Evolutionary conservation across 2,797 vertebrate genomes (phyloP).

Genomic region (Pygocentrus nattereri): DNA sequence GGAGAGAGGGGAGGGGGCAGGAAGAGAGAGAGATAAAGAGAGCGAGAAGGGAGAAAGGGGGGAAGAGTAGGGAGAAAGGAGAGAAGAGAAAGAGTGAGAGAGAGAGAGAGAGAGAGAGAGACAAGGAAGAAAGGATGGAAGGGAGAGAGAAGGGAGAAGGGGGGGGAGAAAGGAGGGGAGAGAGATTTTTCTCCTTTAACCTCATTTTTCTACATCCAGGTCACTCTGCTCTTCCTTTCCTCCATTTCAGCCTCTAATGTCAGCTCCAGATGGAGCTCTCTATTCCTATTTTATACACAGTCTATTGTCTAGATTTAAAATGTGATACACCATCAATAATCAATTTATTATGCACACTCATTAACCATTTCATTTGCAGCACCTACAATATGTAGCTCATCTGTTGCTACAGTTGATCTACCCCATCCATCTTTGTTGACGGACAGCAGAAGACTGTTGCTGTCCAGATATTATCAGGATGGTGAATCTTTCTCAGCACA

Average conservation of each 20-base stretch:
- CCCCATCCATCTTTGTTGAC: too few species aligned
- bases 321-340: too few species aligned
- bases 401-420: too few species aligned
- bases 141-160: constrained; percentile 42
- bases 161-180: neutral
- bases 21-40: too few species aligned
- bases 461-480: too few species aligned
- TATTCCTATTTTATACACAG: neutral
- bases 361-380: too few species aligned
- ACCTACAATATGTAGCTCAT: too few species aligned
- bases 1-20: too few species aligned
- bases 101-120: constrained; percentile 43
- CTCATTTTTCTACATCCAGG: constrained; percentile 27
- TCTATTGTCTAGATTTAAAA: neutral
- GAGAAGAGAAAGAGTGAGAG: neutral
- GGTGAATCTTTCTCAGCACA: too few species aligned
- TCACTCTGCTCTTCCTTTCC: constrained; percentile 15
- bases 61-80: neutral
- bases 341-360: too few species aligned
- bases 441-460: too few species aligned
- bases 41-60: too few species aligned
- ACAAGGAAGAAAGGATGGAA: constrained; percentile 32
- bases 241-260: neutral
- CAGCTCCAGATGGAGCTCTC: neutral
- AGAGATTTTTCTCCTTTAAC: constrained; percentile 20